These are phyloP conservation scores for Teleiodes luculella DNA, from an alignment of 2,888 invertebrate genomes.

Conservation along the genomic window DNA sequence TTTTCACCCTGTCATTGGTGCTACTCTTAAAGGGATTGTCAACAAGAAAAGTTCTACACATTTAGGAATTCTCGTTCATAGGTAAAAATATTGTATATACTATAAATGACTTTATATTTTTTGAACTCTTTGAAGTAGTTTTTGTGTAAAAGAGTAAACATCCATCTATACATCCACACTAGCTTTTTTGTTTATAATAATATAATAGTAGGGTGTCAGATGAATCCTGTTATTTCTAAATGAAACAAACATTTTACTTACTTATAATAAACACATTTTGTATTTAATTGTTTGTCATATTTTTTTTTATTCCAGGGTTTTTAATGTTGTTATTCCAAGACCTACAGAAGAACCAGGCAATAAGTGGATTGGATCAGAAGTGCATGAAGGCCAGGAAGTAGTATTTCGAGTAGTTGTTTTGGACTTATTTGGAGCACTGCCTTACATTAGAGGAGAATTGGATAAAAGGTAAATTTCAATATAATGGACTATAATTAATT, in stretches of 20 bases:
- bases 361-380: slow-evolving; percentile 77
- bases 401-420: slow-evolving; percentile 78
- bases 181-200: too few species aligned
- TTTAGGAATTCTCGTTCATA: slow-evolving; percentile 83
- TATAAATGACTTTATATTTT: too few species aligned
- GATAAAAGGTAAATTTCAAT: slow-evolving; percentile 58
- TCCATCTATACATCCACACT: too few species aligned
- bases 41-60: slow-evolving; percentile 83
- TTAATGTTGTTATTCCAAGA: slow-evolving; percentile 84
- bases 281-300: too few species aligned
- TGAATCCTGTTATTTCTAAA: too few species aligned
- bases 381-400: slow-evolving; percentile 80
- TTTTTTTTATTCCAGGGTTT: slow-evolving; percentile 65
- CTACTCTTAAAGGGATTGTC: slow-evolving; percentile 80
- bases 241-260: too few species aligned
- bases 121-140: too few species aligned
- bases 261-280: too few species aligned
- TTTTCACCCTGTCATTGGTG: slow-evolving; percentile 79
- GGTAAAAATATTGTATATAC: slow-evolving; percentile 41
- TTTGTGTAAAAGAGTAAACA: too few species aligned
- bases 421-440: slow-evolving; percentile 78
- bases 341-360: slow-evolving; percentile 69
- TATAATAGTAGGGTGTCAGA: too few species aligned
- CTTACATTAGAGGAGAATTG: slow-evolving; percentile 81
- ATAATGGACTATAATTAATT: background rate